A percentile compares a stretch with the other conserved stretches of the same genome.
Conservation (phyloP, 2,888 invertebrate genomes). For the Hetaerina titia region DNA sequence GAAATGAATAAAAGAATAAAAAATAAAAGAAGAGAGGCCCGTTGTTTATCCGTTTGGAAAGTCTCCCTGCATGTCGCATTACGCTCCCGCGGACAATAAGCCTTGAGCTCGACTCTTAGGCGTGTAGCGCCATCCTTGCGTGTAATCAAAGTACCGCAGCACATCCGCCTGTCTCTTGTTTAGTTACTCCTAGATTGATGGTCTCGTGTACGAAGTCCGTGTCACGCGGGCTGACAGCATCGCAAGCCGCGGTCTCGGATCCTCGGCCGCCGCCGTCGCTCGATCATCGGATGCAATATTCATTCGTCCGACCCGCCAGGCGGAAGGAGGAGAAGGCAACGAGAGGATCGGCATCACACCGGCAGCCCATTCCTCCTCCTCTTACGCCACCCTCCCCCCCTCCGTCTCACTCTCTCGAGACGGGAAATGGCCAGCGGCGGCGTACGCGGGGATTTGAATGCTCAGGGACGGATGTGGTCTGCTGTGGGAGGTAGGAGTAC, state of each 20-base stretch:
- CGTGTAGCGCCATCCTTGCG: constrained; percentile 54
- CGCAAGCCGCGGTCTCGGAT: constrained; percentile 29
- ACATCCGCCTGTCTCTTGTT: constrained; percentile 28
- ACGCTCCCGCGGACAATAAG: neutral
- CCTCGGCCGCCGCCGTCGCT: constrained; percentile 15
- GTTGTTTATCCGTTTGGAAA: neutral
- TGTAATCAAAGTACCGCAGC: constrained; percentile 45
- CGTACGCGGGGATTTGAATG: neutral
- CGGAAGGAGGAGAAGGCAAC: neutral
- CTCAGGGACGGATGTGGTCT: neutral
- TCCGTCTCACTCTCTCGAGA: neutral
- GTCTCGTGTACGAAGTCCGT: constrained; percentile 33
- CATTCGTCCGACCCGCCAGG: constrained; percentile 24
- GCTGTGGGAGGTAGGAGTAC: neutral
- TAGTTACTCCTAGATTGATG: constrained; percentile 50
- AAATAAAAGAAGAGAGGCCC: neutral
- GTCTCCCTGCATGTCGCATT: neutral
- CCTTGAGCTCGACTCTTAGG: neutral
- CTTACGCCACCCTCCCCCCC: neutral
- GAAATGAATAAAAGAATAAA: too few relatives aligned
- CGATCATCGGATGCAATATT: constrained; percentile 62
- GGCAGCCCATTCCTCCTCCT: neutral
- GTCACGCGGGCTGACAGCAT: constrained; percentile 60
- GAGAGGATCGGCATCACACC: neutral
- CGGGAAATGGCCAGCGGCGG: neutral